These are phyloP conservation scores for Platypus cylindrus DNA, from an alignment of 2,888 invertebrate species.

Conservation along the genomic window DNA sequence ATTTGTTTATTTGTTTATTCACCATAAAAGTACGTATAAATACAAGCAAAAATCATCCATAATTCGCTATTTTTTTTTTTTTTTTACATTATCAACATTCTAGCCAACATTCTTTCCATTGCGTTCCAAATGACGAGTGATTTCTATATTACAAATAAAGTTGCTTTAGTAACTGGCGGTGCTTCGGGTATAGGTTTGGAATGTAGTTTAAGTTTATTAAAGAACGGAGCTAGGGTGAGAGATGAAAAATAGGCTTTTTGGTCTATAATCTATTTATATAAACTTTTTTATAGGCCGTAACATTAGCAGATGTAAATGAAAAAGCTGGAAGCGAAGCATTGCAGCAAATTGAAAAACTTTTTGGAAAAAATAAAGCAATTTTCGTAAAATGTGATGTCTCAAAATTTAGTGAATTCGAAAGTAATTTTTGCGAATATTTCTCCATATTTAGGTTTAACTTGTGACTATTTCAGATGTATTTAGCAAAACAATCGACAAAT, in stretches of 20 bases:
- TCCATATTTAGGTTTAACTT: too few species aligned
- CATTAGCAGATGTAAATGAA: slow-evolving; percentile 16
- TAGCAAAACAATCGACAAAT: slow-evolving; percentile 2
- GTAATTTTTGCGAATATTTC: too few species aligned
- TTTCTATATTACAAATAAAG: slow-evolving; percentile 16
- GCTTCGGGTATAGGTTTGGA: slow-evolving; percentile 16
- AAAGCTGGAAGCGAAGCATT: slow-evolving; percentile 14
- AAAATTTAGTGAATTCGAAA: slow-evolving; percentile 9
- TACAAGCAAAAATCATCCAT: too few species aligned
- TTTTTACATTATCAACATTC: too few species aligned
- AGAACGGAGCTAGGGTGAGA: slow-evolving; percentile 16
- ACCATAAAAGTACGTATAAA: too few species aligned
- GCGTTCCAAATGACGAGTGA: too few species aligned
- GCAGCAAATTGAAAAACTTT: slow-evolving; percentile 16
- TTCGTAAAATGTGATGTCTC: slow-evolving; percentile 13
- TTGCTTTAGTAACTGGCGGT: slow-evolving; percentile 18
- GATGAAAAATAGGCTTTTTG: too few species aligned
- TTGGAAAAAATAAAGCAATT: slow-evolving; percentile 17
- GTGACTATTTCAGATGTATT: slow-evolving; percentile 10
- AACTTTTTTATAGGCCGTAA: slow-evolving; percentile 15
- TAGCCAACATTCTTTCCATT: too few species aligned
- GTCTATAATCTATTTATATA: too few species aligned
- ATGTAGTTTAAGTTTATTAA: slow-evolving; percentile 14
- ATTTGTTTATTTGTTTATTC: too few species aligned
- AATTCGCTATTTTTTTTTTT: too few species aligned